Base-by-base conservation (phyloP, 2,797 vertebrate genomes). In the Tapirus indicus region DNA sequence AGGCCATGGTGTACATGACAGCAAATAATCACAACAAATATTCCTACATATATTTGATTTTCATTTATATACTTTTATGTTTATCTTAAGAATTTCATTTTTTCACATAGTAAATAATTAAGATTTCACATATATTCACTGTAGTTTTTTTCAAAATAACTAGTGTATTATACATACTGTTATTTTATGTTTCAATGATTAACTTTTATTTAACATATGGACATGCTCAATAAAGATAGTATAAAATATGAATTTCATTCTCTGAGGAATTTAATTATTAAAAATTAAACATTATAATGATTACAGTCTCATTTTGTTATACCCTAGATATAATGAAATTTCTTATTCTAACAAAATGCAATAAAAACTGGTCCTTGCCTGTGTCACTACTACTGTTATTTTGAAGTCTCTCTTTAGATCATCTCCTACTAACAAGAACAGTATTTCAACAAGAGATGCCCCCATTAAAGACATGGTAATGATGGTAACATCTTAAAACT, bases 11-110 rank as follows among this genome's bases (percentile, higher is more conserved):
- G 3, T 9, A 44, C 17, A 54, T 66, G 29, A 32, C 35, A 72
- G 7, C 20, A 93, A 89, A 88, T 41, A 87, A 93, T 38, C 41
- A 86, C 6, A 96, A 78, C 5, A 82, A 68, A 54, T 41, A 86
- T 78, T 38, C 68, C 17, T 74, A 32, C 5, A 32, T 14, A 78
- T 64, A 93, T 82, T 47, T 52, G 68, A 52, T 32, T 25, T 60
- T 85, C 5, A 32, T 54, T 75, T 88, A 41, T 29, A 20, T 35
- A n/a, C 1, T 58, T 93, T 82, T 62, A 66, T 7, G n/a, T 85
- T 75, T 79, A 88, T 32, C 16, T 72, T 82, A 83, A 68, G 5
- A 54, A 77, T 38, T 95, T 68, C 56, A 66, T 25, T 64, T 94
- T 88, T 68, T 83, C 25, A 84, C n/a, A 58, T 7, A 72, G 17